Percentiles rank a stretch among this genome's conserved stretches.
phyloP scores from a whole-genome alignment of 2,888 invertebrate genomes.

The Hypomecis atomaria region DNA sequence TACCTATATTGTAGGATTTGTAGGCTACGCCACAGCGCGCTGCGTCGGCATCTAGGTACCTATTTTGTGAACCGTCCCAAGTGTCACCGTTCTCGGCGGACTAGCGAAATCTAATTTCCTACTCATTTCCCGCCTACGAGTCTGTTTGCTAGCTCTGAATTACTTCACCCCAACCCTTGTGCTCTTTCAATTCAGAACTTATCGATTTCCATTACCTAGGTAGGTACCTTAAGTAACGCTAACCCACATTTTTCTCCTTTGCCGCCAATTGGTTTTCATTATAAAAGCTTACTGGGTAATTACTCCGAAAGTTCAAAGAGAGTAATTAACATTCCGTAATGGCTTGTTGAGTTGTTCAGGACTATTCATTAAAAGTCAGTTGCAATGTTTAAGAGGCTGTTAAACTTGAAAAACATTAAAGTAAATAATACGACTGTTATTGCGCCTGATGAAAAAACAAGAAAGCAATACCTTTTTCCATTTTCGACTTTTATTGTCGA shows the following conservation, averaged over 20 bases:
- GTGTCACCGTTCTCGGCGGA: conserved; percentile 43
- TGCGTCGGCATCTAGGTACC: conserved; percentile 42
- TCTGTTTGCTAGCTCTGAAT: conserved; percentile 49
- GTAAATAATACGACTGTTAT: not conserved
- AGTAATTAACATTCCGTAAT: conserved; percentile 50
- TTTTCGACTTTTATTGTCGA: too few species aligned
- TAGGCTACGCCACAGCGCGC: conserved; percentile 9
- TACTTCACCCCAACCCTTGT: conserved; percentile 36
- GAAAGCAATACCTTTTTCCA: not conserved
- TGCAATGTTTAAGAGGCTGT: conserved; percentile 51
- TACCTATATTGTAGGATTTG: not conserved
- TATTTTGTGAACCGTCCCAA: conserved; percentile 45
- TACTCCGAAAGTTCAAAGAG: conserved; percentile 43
- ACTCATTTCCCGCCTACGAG: conserved; percentile 60
- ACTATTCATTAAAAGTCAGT: conserved; percentile 53
- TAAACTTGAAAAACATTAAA: conserved; percentile 14
- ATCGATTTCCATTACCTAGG: conserved; percentile 49
- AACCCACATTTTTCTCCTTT: conserved; percentile 33
- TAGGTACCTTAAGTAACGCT: conserved; percentile 8
- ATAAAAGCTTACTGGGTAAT: conserved; percentile 42
- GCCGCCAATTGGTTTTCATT: conserved; percentile 35
- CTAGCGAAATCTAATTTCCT: conserved; percentile 67
- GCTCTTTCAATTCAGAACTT: conserved; percentile 44
- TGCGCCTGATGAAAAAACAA: conserved; percentile 15
- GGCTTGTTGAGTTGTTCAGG: conserved; percentile 49